phyloP scores from a whole-genome alignment of 1,140 invertebrate species.

The Bombus pascuorum region DNA sequence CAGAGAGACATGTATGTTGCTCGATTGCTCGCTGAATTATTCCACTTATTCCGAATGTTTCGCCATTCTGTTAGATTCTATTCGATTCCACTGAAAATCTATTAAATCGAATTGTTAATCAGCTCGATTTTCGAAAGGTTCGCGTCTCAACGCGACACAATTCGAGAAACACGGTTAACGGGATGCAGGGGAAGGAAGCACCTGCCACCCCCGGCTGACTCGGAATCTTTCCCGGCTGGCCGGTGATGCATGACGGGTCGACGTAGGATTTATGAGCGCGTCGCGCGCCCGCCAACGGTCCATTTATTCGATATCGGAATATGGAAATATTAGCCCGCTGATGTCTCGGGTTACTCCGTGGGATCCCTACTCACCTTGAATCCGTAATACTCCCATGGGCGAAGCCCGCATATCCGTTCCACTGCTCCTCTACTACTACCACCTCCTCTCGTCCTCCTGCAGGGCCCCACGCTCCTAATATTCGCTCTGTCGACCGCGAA shows the following conservation, averaged over 20 bases:
- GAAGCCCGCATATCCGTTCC: conserved; percentile 67
- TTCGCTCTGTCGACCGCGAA: conserved; percentile 72
- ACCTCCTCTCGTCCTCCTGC: background rate
- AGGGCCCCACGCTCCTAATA: conserved; percentile 53
- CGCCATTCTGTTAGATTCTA: too few species aligned
- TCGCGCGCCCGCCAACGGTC: conserved; percentile 74
- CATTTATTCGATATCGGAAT: conserved; percentile 80
- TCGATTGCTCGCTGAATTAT: too few species aligned
- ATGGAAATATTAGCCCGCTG: conserved; percentile 79
- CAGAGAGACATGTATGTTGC: too few species aligned
- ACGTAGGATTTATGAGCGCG: conserved; percentile 75
- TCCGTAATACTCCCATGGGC: conserved; percentile 76
- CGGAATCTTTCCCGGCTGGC: conserved; percentile 50
- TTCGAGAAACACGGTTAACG: conserved; percentile 10
- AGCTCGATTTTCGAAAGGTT: background rate
- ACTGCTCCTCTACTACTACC: background rate
- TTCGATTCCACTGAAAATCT: too few species aligned
- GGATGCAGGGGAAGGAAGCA: conserved; percentile 36
- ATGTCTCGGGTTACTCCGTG: conserved; percentile 73
- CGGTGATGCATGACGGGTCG: conserved; percentile 75
- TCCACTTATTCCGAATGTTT: too few species aligned
- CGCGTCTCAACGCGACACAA: background rate
- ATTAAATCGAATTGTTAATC: background rate
- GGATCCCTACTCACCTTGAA: conserved; percentile 77
- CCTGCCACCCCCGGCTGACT: conserved; percentile 52